phyloP scores from a whole-genome alignment of 2,113 vertebrate genomes.

The Tichodroma muraria region DNA sequence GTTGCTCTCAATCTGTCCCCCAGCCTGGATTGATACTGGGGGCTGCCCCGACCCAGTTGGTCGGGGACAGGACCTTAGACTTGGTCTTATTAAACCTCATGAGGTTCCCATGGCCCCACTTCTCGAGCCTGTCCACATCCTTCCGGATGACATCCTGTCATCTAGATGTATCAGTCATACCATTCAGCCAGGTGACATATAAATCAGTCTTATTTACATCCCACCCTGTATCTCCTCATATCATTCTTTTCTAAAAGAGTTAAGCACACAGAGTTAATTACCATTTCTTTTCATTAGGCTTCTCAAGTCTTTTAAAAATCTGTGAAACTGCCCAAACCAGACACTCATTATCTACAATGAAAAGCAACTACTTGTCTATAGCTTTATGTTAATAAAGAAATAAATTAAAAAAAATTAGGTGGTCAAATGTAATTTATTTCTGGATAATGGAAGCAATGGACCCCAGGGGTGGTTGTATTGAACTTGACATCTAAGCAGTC shows the following conservation, averaged over 20 bases:
- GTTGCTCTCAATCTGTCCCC: fast-evolving
- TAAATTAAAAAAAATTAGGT: background rate
- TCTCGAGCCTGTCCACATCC: background rate
- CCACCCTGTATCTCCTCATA: background rate
- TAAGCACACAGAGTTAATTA: background rate
- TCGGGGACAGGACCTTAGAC: background rate
- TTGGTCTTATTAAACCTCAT: background rate
- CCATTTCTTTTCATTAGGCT: background rate
- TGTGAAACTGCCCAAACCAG: background rate
- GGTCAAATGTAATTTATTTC: background rate
- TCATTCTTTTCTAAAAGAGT: background rate
- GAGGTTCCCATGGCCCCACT: background rate
- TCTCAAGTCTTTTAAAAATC: background rate
- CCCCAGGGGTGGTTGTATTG: background rate
- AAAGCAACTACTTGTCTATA: background rate
- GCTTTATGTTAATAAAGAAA: background rate
- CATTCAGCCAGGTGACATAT: background rate
- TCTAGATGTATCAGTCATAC: background rate
- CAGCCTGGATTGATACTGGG: background rate
- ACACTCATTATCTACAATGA: background rate
- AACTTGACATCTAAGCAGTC: background rate
- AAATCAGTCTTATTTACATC: background rate
- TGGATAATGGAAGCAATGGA: background rate
- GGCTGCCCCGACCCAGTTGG: fast-evolving
- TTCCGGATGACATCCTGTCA: background rate